Evolutionary conservation across 2,113 vertebrate species (phyloP).

Genomic region (Ammodytes dubius): DNA sequence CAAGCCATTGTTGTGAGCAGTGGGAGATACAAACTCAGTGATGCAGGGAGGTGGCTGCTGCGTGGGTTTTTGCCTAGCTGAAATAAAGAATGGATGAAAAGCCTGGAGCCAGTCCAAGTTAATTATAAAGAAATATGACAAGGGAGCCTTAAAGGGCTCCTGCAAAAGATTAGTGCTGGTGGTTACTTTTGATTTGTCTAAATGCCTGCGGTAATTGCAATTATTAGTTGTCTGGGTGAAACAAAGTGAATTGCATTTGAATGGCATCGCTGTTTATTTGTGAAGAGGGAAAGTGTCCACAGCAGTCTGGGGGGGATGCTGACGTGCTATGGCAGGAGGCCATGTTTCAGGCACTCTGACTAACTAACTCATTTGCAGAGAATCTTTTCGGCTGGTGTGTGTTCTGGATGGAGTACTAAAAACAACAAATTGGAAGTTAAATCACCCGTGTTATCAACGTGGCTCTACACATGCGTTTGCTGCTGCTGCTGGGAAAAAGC

Average conservation of each 20-base stretch:
- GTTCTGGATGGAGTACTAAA: constrained; percentile 4
- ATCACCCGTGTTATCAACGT: constrained; percentile 24
- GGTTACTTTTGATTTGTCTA: constrained; percentile 61
- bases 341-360: constrained; percentile 15
- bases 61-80: constrained; percentile 26
- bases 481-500: constrained; percentile 1
- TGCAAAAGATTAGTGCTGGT: constrained; percentile 49
- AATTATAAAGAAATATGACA: constrained; percentile 77
- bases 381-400: constrained; percentile 3
- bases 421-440: constrained; percentile 33
- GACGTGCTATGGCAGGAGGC: constrained; percentile 14
- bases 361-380: neutral
- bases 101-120: constrained; percentile 72
- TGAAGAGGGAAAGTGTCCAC: constrained; percentile 32
- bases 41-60: constrained; percentile 58
- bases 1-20: constrained; percentile 66
- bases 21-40: constrained; percentile 66
- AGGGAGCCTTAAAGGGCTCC: constrained; percentile 56
- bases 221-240: constrained; percentile 71
- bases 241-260: constrained; percentile 68
- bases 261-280: constrained; percentile 69
- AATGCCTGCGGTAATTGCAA: constrained; percentile 69
- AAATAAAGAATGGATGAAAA: constrained; percentile 6
- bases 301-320: neutral
- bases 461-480: neutral